Evolutionary conservation across 2,113 vertebrate species (phyloP), one percentile per base, ranked within the genome.

Genomic region (Eurystomus gularis): DNA sequence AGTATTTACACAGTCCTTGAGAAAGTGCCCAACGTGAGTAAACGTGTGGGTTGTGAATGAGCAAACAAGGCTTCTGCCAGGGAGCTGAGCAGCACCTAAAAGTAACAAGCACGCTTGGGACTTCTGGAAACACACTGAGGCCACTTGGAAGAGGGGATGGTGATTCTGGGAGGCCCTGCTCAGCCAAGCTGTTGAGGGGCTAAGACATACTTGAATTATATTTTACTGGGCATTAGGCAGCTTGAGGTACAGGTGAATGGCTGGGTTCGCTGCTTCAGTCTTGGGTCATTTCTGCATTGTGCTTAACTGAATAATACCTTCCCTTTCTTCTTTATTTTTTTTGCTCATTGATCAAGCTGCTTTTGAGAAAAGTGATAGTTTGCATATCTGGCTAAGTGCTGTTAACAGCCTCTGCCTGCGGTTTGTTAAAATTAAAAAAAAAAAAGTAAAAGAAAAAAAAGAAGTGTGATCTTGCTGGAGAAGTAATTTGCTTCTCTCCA

Each of bases 401-500:
- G 98, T 99, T 99, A 99, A 99, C 98, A 99, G 99, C 98, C 98
- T 98, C 98, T 98, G 98, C 98, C 98, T 98, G 98, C 79, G 98
- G 98, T 97, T 97, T 98, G 98, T 99, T 98, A 98, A 98, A 98
- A 98, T 98, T 98, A 98, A 98, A 98, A 98, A 96, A 95, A 97
- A 97, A 86, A 97, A 97, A 93, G 96, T 69, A 72, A 42, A 57
- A 3, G 29, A 87, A 95, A 93, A 96, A 97, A 97, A 95, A 98
- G 97, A 98, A 98, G 99, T 99, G 98, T 98, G 98, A 99, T 99
- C 99, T 99, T 99, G 98, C 98, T 96, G 98, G 98, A 99, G 99
- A 99, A 99, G 98, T 99, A 99, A 99, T 99, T 99, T 99, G 98
- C 99, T 99, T 99, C 99, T 99, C 98, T 99, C 99, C 98, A 99